Evolutionary conservation across 2,888 invertebrate species (phyloP), one percentile per base, ranked within the genome.

Genomic region (Dasysyrphus tricinctus): DNA sequence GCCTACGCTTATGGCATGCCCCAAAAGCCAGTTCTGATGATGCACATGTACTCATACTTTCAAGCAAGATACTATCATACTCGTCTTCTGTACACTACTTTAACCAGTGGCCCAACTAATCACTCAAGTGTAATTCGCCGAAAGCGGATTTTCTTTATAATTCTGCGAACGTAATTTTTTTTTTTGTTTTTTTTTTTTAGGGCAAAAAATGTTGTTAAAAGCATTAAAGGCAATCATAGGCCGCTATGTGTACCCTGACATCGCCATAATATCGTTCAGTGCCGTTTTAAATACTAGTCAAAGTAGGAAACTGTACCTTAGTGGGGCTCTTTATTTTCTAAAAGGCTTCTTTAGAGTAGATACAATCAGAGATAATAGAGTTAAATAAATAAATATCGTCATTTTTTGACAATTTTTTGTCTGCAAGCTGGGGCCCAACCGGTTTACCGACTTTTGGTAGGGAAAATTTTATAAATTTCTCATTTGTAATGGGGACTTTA

Each of bases 51-150:
- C 82, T 65, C 54, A 34, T 29, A 54, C 77, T 76, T n/a, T n/a
- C n/a, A n/a, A 74, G 12, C 59, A 82, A 67, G 75, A 72, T 44
- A 59, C 29, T n/a, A 34, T 47, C 39, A 47, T 44, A 12, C 6
- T 16, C 47, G 12, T 32, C 65, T 19, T 16, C 29, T 12, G 32
- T 16, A 67, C 51, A 51, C 69, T 59, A 73, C 59, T 77, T 39
- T 67, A 61, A 74, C 67, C 72, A 61, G 57, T 79, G 86, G 78
- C 78, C 78, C 65, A 86, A 82, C 82, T 86, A 86, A 86, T 86
- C 86, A 82, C 74, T 82, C 74, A 82, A 86, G 78, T 86, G 82
- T 61, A 39, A 86, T 73, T 81, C 69, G 73, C 81, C 81, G 16
- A 81, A 81, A 81, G 81, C 47, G 47, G 81, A 86, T 82, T 86